These are phyloP conservation scores for Callipepla squamata DNA, from an alignment of 2,113 vertebrate genomes.

Conservation along the genomic window DNA sequence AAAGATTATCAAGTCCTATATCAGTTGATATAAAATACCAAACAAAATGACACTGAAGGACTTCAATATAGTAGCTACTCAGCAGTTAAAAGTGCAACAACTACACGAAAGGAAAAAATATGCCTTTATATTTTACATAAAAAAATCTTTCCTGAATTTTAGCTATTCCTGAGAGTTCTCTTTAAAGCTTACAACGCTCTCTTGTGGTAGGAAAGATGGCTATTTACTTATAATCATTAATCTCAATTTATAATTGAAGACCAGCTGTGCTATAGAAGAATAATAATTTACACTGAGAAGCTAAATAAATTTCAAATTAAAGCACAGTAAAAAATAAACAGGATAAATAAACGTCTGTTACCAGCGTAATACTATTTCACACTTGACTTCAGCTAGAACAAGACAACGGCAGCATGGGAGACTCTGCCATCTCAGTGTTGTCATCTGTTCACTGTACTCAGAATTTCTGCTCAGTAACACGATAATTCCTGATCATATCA, in stretches of 20 bases:
- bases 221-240: not conserved
- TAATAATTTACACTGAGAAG: not conserved
- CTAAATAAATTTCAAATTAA: not conserved
- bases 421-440: not conserved
- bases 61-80: not conserved
- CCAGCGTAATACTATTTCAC: not conserved
- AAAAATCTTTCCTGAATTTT: not conserved
- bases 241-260: not conserved
- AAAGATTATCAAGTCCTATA: not conserved
- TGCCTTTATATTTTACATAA: not conserved
- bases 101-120: not conserved
- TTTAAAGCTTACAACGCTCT: not conserved
- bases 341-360: not conserved
- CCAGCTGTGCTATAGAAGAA: not conserved
- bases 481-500: not conserved
- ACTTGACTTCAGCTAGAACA: not conserved
- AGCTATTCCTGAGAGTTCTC: not conserved
- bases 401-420: not conserved
- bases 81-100: not conserved
- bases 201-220: not conserved
- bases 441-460: not conserved
- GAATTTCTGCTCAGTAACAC: not conserved
- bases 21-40: not conserved
- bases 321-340: not conserved
- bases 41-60: not conserved